Base-by-base conservation (phyloP, 2,888 invertebrate genomes). In the Ophion obscuratus region DNA sequence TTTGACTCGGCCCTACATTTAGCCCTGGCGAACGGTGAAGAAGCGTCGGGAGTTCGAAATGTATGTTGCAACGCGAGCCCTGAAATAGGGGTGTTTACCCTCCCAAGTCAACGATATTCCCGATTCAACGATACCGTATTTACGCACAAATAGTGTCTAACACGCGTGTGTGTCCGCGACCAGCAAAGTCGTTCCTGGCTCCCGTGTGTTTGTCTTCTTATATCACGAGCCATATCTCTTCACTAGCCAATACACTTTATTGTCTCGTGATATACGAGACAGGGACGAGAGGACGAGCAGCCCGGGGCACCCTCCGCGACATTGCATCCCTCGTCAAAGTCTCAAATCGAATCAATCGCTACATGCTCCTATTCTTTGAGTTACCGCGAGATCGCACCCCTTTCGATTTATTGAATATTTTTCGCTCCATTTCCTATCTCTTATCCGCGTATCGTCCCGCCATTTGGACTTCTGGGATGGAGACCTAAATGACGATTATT, bases 121-220 rank as follows among this genome's bases (percentile, higher is more conserved):
- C 81, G 64, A 81, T 87, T 87, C 67, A 75, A 87, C 82, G 68
- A 76, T 81, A 70, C 90, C 88, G 90, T 93, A 93, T 93, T 93
- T 93, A 92, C 92, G 89, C 88, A 91, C 92, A 92, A 92, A 93
- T 92, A 93, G 77, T 66, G 78, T 74, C 81, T 71, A 75, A 14
- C 20, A 14, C 7, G 11, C 53, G 14, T 20, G 40, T 14, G 47
- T 27, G 59, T 75, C 47, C 89, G 89, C 90, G 89, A 67, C 66
- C 85, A 70, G 88, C 88, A 89, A 83, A 87, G 87, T 90, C 67
- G 90, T 91, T 87, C 81, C 81, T 70, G 64, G 68, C 61, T 70
- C 83, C 81, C 87, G 85, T 93, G 92, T 93, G 92, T 93, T 93
- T 92, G 90, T 92, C 91, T 92, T 93, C 92, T 92, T 92, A 93